Evolutionary conservation across 2,888 invertebrate species (phyloP).

Genomic region (Dione juno): DNA sequence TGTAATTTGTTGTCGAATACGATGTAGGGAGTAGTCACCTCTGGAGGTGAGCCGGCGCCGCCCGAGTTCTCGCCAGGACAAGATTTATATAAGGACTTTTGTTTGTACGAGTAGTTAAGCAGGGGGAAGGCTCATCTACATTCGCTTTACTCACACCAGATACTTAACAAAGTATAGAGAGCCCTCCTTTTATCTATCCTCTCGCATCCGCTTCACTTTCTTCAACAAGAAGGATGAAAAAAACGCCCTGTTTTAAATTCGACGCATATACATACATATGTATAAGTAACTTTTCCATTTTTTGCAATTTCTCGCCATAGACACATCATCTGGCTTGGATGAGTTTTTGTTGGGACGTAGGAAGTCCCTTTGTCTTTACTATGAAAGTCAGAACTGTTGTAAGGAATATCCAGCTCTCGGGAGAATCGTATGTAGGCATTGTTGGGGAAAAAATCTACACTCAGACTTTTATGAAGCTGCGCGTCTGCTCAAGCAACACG

Average conservation of each 20-base stretch:
- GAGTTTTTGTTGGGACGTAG: slow-evolving; percentile 81
- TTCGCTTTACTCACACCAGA: slow-evolving; percentile 71
- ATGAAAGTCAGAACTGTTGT: slow-evolving; percentile 80
- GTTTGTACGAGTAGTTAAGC: slow-evolving; percentile 81
- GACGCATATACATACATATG: slow-evolving; percentile 58
- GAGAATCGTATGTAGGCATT: slow-evolving; percentile 69
- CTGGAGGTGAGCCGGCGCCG: slow-evolving; percentile 69
- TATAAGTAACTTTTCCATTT: slow-evolving; percentile 63
- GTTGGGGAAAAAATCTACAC: slow-evolving; percentile 75
- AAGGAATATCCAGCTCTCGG: slow-evolving; percentile 72
- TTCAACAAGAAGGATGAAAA: slow-evolving; percentile 69
- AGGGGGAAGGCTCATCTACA: slow-evolving; percentile 75
- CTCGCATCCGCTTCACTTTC: slow-evolving; percentile 76
- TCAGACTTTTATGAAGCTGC: slow-evolving; percentile 63
- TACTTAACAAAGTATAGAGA: slow-evolving; percentile 73
- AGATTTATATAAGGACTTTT: slow-evolving; percentile 84
- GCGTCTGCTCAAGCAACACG: slow-evolving; percentile 69
- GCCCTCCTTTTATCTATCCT: slow-evolving; percentile 74
- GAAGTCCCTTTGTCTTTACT: slow-evolving; percentile 79
- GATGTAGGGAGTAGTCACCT: slow-evolving; percentile 66
- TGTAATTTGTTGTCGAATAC: slow-evolving; percentile 64
- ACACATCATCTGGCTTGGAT: slow-evolving; percentile 81
- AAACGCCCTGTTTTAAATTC: slow-evolving; percentile 75
- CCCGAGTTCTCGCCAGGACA: slow-evolving; percentile 71
- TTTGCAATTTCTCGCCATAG: slow-evolving; percentile 82